phyloP scores from a whole-genome alignment of 2,797 vertebrate genomes.

The Coluber constrictor region DNA sequence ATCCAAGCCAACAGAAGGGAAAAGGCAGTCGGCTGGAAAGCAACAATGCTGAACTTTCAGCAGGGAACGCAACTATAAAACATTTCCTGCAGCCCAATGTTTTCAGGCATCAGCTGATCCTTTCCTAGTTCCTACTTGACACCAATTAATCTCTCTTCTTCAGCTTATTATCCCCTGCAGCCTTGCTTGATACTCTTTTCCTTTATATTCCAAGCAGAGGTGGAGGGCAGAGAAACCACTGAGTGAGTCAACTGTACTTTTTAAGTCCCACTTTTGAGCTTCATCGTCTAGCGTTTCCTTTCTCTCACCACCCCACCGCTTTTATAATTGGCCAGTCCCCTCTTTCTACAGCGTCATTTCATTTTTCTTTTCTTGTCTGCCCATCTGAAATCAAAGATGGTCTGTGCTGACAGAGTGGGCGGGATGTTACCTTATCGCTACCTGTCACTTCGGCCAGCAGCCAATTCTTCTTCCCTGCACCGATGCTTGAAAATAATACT shows the following conservation, averaged over 20 bases:
- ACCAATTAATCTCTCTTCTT: conserved; percentile 77
- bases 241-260: conserved; percentile 1
- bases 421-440: conserved; percentile 1
- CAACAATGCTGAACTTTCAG: conserved; percentile 69
- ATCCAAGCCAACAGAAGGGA: conserved; percentile 67
- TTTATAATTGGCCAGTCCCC: background rate
- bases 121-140: conserved; percentile 75
- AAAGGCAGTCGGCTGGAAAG: conserved; percentile 71
- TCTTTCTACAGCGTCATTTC: conserved; percentile 24
- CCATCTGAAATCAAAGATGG: conserved; percentile 32
- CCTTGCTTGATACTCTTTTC: conserved; percentile 36
- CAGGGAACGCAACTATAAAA: conserved; percentile 78
- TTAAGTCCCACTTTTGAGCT: background rate
- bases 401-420: conserved; percentile 7
- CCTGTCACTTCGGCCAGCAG: conserved; percentile 26
- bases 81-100: conserved; percentile 77
- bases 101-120: conserved; percentile 74
- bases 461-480: conserved; percentile 24
- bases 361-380: conserved; percentile 30
- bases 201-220: conserved; percentile 43
- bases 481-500: conserved; percentile 19
- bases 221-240: conserved; percentile 8
- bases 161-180: conserved; percentile 29
- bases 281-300: background rate
- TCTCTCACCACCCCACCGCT: background rate